Conservation (phyloP, 2,888 invertebrate genomes). For the Nomada ferruginata region DNA sequence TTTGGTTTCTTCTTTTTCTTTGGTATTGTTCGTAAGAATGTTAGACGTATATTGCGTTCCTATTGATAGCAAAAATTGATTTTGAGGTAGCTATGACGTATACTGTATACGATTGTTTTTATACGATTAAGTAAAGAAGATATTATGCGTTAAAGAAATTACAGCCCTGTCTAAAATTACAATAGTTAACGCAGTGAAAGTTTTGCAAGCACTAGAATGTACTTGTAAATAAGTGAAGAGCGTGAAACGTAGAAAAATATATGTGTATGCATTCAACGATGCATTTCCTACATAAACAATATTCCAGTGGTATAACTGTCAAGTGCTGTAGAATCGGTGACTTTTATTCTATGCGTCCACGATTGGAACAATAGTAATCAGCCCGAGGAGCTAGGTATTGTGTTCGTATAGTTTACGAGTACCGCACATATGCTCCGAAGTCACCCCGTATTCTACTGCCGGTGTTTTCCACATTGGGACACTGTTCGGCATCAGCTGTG, state of each 20-base stretch:
- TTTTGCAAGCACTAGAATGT: constrained; percentile 8
- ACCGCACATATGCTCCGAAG: constrained; percentile 75
- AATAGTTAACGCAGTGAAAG: not conserved
- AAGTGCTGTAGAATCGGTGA: constrained; percentile 49
- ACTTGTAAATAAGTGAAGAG: not conserved
- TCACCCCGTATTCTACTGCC: constrained; percentile 42
- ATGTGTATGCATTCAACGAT: constrained; percentile 4
- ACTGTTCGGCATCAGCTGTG: constrained; percentile 44
- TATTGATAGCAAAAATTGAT: too few relatives aligned
- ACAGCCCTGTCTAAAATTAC: not conserved
- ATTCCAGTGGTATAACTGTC: constrained; percentile 21
- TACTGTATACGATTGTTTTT: too few relatives aligned
- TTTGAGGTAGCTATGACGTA: too few relatives aligned
- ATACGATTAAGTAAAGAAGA: too few relatives aligned
- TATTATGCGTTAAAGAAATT: not conserved
- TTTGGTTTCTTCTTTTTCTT: too few relatives aligned
- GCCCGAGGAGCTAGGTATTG: constrained; percentile 76
- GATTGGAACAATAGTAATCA: constrained; percentile 78
- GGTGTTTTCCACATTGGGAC: constrained; percentile 57
- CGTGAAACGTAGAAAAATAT: not conserved
- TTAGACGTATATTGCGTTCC: too few relatives aligned
- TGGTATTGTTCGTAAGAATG: too few relatives aligned
- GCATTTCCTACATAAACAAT: constrained; percentile 24
- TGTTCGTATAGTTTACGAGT: constrained; percentile 78
- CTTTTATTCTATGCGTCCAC: constrained; percentile 39